phyloP scores from a whole-genome alignment of 2,113 vertebrate genomes.

The Orthonyx spaldingii region DNA sequence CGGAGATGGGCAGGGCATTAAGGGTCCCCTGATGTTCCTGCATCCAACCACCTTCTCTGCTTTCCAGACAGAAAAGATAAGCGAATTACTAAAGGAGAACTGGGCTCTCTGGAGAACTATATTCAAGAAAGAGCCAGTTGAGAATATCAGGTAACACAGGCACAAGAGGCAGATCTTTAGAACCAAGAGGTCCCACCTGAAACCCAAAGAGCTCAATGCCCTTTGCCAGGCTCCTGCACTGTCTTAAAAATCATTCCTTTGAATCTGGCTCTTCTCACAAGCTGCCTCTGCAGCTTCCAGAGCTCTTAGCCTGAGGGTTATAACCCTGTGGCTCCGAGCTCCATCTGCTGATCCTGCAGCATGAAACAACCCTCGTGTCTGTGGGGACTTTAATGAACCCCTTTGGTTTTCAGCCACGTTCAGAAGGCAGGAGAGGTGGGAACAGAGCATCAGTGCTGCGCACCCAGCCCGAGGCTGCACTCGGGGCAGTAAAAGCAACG shows the following conservation, averaged over 20 bases:
- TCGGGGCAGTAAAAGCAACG: background rate
- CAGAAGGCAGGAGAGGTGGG: background rate
- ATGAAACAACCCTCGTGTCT: fast-evolving
- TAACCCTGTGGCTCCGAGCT: background rate
- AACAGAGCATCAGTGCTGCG: background rate
- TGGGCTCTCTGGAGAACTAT: conserved; percentile 82
- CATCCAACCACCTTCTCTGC: background rate
- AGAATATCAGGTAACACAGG: conserved; percentile 73
- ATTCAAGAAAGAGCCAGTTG: conserved; percentile 67
- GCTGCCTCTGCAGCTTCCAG: background rate
- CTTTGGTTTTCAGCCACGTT: fast-evolving
- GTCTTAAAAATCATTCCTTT: background rate
- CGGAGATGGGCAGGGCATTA: background rate
- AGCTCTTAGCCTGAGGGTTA: background rate
- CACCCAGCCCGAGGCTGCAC: background rate
- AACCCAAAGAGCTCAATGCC: background rate
- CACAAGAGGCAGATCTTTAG: background rate
- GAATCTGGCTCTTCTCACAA: background rate
- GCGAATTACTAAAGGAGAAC: conserved; percentile 29
- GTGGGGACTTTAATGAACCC: fast-evolving
- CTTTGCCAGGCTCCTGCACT: background rate
- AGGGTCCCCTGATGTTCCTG: background rate
- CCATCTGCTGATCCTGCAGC: background rate
- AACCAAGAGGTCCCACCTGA: background rate
- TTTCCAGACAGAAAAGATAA: conserved; percentile 58